Evolutionary conservation across 1,140 invertebrate genomes (phyloP).

Genomic region (Elysia chlorotica): DNA sequence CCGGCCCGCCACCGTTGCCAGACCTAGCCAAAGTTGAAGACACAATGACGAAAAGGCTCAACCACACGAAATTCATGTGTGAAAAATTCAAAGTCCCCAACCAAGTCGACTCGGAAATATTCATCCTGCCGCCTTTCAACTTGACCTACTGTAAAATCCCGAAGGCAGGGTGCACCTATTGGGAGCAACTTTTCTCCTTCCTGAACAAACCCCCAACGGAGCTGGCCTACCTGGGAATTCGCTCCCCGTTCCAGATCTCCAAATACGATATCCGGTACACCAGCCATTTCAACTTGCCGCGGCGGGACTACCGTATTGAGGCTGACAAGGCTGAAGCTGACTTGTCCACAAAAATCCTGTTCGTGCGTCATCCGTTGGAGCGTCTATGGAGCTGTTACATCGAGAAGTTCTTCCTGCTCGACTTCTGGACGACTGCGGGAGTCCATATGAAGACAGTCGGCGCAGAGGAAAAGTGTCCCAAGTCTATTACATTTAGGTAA

Average conservation of each 20-base stretch:
- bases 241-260: constrained; percentile 16
- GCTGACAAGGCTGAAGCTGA: neutral
- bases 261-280: constrained; percentile 21
- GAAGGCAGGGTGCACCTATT: constrained; percentile 13
- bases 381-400: constrained; percentile 17
- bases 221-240: constrained; percentile 1
- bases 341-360: neutral
- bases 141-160: constrained; percentile 14
- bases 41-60: neutral
- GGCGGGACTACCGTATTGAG: neutral
- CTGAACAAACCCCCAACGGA: neutral
- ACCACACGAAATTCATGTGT: constrained; percentile 1
- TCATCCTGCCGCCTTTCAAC: constrained; percentile 4
- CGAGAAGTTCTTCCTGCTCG: constrained; percentile 19
- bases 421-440: constrained; percentile 11
- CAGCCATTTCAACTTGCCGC: constrained; percentile 14
- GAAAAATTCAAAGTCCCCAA: constrained; percentile 16
- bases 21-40: neutral
- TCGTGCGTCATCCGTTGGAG: constrained; percentile 15
- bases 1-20: neutral
- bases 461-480: constrained; percentile 11
- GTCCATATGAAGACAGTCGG: neutral
- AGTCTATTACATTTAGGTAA: constrained; percentile 17
- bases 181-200: constrained; percentile 16
- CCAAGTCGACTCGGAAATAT: constrained; percentile 5